Base-by-base conservation (phyloP, 2,113 vertebrate species). In the Aramus guarauna region DNA sequence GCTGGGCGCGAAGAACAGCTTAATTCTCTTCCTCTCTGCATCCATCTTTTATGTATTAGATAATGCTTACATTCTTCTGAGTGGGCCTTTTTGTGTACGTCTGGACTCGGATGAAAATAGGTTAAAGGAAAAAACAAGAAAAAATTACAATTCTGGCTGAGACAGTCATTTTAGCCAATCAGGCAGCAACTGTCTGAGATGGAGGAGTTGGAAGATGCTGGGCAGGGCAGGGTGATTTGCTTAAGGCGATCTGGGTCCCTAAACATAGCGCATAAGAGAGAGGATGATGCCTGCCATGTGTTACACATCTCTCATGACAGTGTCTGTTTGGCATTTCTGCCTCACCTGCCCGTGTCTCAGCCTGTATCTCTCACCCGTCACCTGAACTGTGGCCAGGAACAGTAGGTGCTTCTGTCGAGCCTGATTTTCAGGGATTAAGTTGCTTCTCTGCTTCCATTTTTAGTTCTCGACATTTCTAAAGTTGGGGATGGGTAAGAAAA, bases 1-100 rank as follows among this genome's bases (percentile, higher is more conserved):
- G 73, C 89, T 96, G 91, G 91, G 80, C 89, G 68, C 32, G 66
- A 91, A 96, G 76, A 96, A 92, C 79, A 84, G 76, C 68, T 96
- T 88, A 73, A 90, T 94, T 96, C 81, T 92, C 83, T 86, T 91
- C 55, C 45, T 96, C 37, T 84, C 52, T 96, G 68, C 66, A 75
- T 72, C 87, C 48, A 56, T 85, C 76, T 94, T 92, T 84, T 75
- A 56, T 79, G 30, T 68, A 17, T 90, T 87, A 78, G 80, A 59
- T 66, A 87, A 90, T 72, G 39, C 73, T 87, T 91, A 66, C 36
- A 29, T 72, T 89, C 77, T 85, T 68, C 66, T 56, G 48, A 92
- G 76, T 68, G 43, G 87, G 76, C 64, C 52, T 91, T 91, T 89
- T 87, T 86, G n/a, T 71, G n/a, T 78, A 63, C 36, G 50, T 79